Conservation (phyloP, 2,888 invertebrate species). For the Diaperis boleti region DNA sequence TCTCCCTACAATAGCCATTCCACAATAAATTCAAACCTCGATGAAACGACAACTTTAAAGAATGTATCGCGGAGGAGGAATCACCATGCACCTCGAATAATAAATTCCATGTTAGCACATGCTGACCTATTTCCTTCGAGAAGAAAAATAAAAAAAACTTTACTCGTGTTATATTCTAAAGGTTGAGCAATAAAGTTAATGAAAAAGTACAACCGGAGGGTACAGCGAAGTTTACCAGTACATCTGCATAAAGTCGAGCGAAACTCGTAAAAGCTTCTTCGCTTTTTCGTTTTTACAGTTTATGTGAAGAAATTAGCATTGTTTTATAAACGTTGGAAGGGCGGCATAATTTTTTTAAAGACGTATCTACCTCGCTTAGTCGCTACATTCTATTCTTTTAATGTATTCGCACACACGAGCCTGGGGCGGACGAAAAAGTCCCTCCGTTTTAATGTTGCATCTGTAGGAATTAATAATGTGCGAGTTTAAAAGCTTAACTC, state of each 20-base stretch:
- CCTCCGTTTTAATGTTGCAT: slow-evolving; percentile 18
- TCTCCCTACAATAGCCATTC: background rate
- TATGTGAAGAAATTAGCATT: background rate
- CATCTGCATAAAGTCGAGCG: slow-evolving; percentile 26
- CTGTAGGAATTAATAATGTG: slow-evolving; percentile 15
- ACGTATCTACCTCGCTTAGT: background rate
- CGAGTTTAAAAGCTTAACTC: slow-evolving; percentile 20
- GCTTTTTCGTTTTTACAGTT: slow-evolving; percentile 3
- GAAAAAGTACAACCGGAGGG: slow-evolving; percentile 18
- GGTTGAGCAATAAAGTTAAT: slow-evolving; percentile 30
- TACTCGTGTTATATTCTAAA: slow-evolving; percentile 22
- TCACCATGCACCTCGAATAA: background rate
- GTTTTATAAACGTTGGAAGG: background rate
- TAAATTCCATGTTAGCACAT: slow-evolving; percentile 14
- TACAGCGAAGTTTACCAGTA: slow-evolving; percentile 19
- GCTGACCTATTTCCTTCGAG: slow-evolving; percentile 11
- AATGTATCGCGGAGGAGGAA: background rate
- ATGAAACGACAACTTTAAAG: no score
- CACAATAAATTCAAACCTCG: slow-evolving; percentile 8
- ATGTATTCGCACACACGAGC: slow-evolving; percentile 19
- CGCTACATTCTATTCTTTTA: slow-evolving; percentile 17
- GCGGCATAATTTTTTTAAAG: background rate
- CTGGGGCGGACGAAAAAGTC: background rate
- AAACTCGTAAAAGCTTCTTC: slow-evolving; percentile 12
- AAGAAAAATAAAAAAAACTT: slow-evolving; percentile 28